These are phyloP conservation scores for Chaetorhynchus papuensis DNA, from an alignment of 2,113 vertebrate species.

Conservation along the genomic window DNA sequence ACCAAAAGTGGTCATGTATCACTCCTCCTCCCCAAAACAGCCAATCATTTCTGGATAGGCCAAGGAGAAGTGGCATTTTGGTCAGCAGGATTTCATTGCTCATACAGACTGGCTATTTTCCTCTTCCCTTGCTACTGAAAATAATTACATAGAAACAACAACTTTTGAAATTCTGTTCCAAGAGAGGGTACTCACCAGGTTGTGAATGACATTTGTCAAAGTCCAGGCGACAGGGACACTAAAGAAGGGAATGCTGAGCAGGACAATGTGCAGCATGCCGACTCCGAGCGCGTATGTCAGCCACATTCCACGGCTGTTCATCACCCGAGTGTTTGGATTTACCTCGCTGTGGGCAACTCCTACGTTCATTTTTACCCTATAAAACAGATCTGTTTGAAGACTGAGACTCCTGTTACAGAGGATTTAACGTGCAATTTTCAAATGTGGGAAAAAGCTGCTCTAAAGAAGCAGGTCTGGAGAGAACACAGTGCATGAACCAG, in stretches of 20 bases:
- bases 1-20: not conserved
- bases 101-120: not conserved
- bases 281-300: conserved; percentile 92
- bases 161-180: not conserved
- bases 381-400: conserved; percentile 20
- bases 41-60: not conserved
- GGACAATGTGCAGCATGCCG: conserved; percentile 93
- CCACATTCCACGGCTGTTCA: conserved; percentile 99
- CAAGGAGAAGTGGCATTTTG: not conserved
- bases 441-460: not conserved
- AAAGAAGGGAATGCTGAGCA: conserved; percentile 97
- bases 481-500: not conserved
- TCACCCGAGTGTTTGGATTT: conserved; percentile 95
- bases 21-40: not conserved
- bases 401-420: not conserved
- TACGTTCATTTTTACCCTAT: conserved; percentile 88
- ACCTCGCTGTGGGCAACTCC: conserved; percentile 98
- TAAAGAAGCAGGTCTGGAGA: not conserved
- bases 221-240: conserved; percentile 96
- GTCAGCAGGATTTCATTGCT: not conserved
- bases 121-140: not conserved
- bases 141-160: rapidly evolving
- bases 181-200: conserved; percentile 82
- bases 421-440: not conserved
- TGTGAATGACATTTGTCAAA: conserved; percentile 96